These are phyloP conservation scores for Pocota personata DNA, from an alignment of 2,888 invertebrate species.

Conservation along the genomic window DNA sequence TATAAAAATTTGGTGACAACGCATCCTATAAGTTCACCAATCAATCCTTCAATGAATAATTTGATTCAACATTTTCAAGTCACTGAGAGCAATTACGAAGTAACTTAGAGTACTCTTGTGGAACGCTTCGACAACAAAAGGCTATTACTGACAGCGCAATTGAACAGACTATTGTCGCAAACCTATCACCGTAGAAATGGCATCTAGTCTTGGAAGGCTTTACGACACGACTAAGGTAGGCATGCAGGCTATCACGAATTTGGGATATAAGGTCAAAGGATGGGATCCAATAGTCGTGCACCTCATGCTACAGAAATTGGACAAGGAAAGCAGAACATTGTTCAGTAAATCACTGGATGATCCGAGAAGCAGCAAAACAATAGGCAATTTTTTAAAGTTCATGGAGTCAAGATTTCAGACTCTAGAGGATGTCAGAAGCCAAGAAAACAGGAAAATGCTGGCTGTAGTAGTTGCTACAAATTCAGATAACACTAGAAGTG, in stretches of 20 bases:
- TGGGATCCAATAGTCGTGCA: constrained; percentile 15
- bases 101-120: too few species aligned
- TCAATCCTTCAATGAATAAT: too few species aligned
- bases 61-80: too few species aligned
- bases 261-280: not conserved
- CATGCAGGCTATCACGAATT: too few species aligned
- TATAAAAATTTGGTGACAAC: too few species aligned
- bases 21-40: too few species aligned
- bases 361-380: constrained; percentile 6
- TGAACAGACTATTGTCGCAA: not conserved
- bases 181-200: not conserved
- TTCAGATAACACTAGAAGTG: too few species aligned
- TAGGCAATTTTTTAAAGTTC: not conserved
- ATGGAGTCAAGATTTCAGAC: constrained; percentile 6
- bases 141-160: not conserved
- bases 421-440: constrained; percentile 1
- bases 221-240: constrained; percentile 10
- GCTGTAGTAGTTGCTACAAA: not conserved
- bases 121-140: too few species aligned
- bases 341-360: constrained; percentile 23
- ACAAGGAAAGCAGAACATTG: constrained; percentile 5
- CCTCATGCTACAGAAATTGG: too few species aligned
- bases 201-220: constrained; percentile 1
- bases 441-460: constrained; percentile 1
- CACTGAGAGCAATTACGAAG: too few species aligned